These are phyloP conservation scores for Pseudochaenichthys georgianus DNA, from an alignment of 2,797 vertebrate species.

Conservation along the genomic window DNA sequence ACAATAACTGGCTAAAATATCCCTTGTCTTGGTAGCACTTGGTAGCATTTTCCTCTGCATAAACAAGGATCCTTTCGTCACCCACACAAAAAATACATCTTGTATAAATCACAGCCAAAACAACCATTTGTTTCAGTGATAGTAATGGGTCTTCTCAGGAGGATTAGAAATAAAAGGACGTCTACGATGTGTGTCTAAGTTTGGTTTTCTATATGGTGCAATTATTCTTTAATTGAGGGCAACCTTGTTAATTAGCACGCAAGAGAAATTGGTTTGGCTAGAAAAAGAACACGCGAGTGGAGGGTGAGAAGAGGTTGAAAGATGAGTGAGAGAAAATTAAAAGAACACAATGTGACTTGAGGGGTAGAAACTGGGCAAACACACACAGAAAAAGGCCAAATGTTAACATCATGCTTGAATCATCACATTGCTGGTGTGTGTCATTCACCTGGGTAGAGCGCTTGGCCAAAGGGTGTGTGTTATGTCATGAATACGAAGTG, in stretches of 20 bases:
- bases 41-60: background rate
- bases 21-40: background rate
- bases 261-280: conserved; percentile 58
- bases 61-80: background rate
- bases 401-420: conserved; percentile 35
- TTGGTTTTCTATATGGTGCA: conserved; percentile 52
- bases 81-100: background rate
- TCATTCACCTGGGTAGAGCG: conserved; percentile 43
- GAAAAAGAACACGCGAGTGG: conserved; percentile 44
- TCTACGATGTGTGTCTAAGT: conserved; percentile 11
- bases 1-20: background rate
- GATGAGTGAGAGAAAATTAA: conserved; percentile 42
- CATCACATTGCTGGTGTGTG: conserved; percentile 27
- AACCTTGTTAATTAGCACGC: conserved; percentile 66
- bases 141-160: conserved; percentile 9
- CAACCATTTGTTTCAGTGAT: background rate
- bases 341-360: conserved; percentile 41
- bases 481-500: conserved; percentile 30
- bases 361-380: conserved; percentile 36
- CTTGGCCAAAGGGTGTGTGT: conserved; percentile 28
- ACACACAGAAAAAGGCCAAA: conserved; percentile 44
- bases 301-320: conserved; percentile 44
- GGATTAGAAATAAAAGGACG: conserved; percentile 9
- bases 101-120: conserved; percentile 1
- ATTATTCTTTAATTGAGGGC: conserved; percentile 75